Conservation (phyloP, 2,888 invertebrate genomes). For the Cybosia mesomella region DNA sequence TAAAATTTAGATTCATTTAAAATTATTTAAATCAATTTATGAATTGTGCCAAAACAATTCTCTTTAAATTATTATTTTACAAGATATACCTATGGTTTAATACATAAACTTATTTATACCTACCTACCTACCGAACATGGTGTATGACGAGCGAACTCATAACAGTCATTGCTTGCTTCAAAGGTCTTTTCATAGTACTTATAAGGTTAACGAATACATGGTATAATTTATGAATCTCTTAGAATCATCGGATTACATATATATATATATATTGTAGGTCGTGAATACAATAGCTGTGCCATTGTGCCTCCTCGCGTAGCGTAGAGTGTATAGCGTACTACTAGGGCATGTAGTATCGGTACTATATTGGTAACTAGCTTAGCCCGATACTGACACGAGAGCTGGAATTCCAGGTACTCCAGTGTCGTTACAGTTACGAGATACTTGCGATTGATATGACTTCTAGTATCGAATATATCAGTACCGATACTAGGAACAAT, state of each 20-base stretch:
- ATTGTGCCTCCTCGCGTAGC: conserved; percentile 79
- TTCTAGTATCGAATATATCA: neutral
- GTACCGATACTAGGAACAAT: neutral
- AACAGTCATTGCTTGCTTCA: conserved; percentile 37
- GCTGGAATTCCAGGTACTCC: neutral
- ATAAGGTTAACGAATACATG: conserved; percentile 51
- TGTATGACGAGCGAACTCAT: conserved; percentile 13
- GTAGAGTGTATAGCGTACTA: conserved; percentile 31
- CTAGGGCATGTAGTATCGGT: conserved; percentile 17
- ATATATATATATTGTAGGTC: conserved; percentile 55
- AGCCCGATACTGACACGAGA: neutral
- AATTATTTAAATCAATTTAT: conserved; percentile 29
- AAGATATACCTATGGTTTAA: conserved; percentile 2
- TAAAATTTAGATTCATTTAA: neutral
- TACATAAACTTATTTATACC: no score
- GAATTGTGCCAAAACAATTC: conserved; percentile 58
- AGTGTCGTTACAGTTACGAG: neutral
- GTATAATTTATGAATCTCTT: conserved; percentile 53
- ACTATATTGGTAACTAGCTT: neutral
- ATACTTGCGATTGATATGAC: neutral
- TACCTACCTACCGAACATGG: neutral
- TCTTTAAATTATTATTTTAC: conserved; percentile 23
- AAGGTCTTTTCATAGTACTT: conserved; percentile 48
- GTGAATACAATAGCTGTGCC: conserved; percentile 75
- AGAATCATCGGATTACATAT: conserved; percentile 50